Base-by-base conservation (phyloP, 2,113 vertebrate genomes). In the Odobenus rosmarus region DNA sequence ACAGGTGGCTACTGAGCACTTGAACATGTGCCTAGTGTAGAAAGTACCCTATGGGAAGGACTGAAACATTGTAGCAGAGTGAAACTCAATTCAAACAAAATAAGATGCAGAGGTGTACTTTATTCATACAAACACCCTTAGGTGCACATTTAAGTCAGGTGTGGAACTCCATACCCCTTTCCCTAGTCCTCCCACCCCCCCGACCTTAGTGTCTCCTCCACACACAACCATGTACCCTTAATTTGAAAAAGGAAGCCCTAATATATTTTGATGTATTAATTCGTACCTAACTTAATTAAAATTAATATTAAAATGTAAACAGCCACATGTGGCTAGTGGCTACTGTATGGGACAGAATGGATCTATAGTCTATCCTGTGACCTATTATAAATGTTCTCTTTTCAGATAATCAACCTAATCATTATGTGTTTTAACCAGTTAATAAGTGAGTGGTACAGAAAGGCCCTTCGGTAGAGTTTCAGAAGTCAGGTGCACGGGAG, bases 141-240 rank as follows among this genome's bases (percentile, higher is more conserved):
- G 98, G 98, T 99, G 99, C 98, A 99, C 98, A 99, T 99, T 99
- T 98, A 99, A 99, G 98, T 99, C 99, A 99, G 99, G 98, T 99
- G 98, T 97, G 97, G 98, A 99, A 98, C 98, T 98, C 98, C 69
- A 86, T 98, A 97, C 98, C 67, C 95, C 89, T 96, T 87, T 97
- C 96, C 93, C 96, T 95, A 49, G 92, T 97, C 98, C 98, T 98
- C 98, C 98, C 98, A 98, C 98, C 98, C 98, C 98, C 98, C 98
- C 98, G 99, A 99, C 98, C 98, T 98, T 97, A 98, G 98, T 97
- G 98, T 98, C 98, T 98, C 98, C 98, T 98, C 97, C 98, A 98
- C 98, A 98, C 98, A 99, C 98, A 99, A 98, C 99, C 99, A 99
- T 99, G 99, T 99, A 99, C 98, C 98, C 97, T 98, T 98, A 98